Evolutionary conservation across 2,797 vertebrate species (phyloP).

Genomic region (Hephaestus fuliginosus): DNA sequence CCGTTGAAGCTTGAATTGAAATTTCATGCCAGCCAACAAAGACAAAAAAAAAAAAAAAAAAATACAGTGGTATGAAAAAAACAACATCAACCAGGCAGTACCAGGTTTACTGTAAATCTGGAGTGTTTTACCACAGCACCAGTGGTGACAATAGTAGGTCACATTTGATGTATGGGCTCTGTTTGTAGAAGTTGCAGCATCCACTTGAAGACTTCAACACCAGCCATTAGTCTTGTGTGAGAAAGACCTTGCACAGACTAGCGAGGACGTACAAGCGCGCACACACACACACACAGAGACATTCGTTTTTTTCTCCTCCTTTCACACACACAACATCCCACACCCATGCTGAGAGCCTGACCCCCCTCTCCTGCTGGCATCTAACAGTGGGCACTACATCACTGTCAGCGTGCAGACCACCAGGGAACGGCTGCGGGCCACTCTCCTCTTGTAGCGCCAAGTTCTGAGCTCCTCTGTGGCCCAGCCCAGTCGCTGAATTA

Average conservation of each 20-base stretch:
- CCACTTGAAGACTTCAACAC: constrained; percentile 78
- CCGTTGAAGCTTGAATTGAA: not conserved
- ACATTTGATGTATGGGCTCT: constrained; percentile 75
- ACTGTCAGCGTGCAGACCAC: constrained; percentile 90
- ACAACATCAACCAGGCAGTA: not conserved
- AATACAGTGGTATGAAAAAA: not conserved
- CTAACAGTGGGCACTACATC: constrained; percentile 90
- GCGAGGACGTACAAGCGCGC: constrained; percentile 47
- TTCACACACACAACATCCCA: constrained; percentile 68
- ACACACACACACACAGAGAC: constrained; percentile 12
- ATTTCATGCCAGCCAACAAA: not conserved
- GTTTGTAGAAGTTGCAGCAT: constrained; percentile 74
- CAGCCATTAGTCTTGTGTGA: constrained; percentile 83
- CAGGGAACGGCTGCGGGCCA: constrained; percentile 85
- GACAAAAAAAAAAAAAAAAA: not conserved
- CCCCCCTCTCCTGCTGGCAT: constrained; percentile 83
- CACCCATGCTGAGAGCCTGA: constrained; percentile 75
- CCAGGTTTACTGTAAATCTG: constrained; percentile 24
- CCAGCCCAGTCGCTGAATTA: constrained; percentile 81
- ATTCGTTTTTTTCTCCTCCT: constrained; percentile 48
- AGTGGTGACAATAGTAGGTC: constrained; percentile 69
- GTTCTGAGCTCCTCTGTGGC: constrained; percentile 66
- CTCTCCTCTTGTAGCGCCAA: constrained; percentile 70
- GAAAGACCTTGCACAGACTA: constrained; percentile 72
- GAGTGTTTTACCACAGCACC: constrained; percentile 34